These are phyloP conservation scores for Melipona beecheii DNA, from an alignment of 2,888 invertebrate genomes.

Conservation along the genomic window DNA sequence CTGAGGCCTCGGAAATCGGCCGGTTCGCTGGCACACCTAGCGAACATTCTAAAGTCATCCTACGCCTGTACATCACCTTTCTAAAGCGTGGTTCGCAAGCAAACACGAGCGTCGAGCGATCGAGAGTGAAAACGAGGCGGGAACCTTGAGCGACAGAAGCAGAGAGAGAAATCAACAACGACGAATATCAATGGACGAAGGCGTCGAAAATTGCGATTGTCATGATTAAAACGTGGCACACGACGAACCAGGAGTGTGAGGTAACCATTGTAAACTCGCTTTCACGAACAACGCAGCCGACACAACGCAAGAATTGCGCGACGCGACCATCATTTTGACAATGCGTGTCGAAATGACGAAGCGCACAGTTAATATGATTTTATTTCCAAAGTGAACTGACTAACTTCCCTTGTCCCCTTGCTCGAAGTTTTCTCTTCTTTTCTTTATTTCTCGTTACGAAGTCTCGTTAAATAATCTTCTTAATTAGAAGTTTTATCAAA, in stretches of 20 bases:
- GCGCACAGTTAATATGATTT: neutral
- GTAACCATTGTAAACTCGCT: slow-evolving; percentile 25
- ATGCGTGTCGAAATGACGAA: neutral
- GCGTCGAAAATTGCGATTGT: slow-evolving; percentile 24
- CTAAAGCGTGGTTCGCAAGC: slow-evolving; percentile 53
- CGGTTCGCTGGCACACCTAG: slow-evolving; percentile 18
- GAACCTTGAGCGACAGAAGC: slow-evolving; percentile 12
- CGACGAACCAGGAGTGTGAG: neutral
- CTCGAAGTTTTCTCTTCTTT: no score
- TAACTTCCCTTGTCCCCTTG: neutral
- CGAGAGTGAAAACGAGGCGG: slow-evolving; percentile 39
- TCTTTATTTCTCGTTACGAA: no score
- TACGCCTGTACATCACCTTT: slow-evolving; percentile 57
- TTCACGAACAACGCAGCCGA: slow-evolving; percentile 27
- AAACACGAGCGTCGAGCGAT: slow-evolving; percentile 12
- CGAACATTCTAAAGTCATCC: slow-evolving; percentile 44
- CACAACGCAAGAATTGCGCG: neutral
- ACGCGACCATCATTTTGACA: neutral
- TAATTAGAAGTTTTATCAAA: no score
- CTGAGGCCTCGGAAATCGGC: slow-evolving; percentile 15
- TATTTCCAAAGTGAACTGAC: neutral
- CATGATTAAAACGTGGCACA: slow-evolving; percentile 49
- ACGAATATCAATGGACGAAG: slow-evolving; percentile 35
- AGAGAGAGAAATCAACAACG: neutral
- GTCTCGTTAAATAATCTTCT: no score